Base-by-base conservation (phyloP, 2,113 vertebrate species). In the Hypocryptadius cinnamomeus region DNA sequence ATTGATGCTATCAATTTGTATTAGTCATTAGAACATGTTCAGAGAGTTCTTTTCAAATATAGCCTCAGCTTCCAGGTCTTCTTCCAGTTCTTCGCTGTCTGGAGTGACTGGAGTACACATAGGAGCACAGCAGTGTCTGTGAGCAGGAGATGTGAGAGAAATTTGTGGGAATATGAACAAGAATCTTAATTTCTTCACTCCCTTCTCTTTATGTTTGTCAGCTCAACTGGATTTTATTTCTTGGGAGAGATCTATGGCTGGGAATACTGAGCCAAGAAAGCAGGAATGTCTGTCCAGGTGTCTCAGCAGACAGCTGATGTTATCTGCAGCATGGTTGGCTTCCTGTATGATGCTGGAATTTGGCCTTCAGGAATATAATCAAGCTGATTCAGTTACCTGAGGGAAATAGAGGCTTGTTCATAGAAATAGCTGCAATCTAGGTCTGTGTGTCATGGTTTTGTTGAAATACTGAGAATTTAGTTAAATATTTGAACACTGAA, bases 21-120 rank as follows among this genome's bases (percentile, higher is more conserved):
- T 68, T 44, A 77, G 61, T 76, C 40, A 73, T 76, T 51, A 79
- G 59, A 65, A 56, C 15, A 50, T 28, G 18, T 65, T 87, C 60
- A 63, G 74, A 76, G 25, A 35, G 31, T 73, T 82, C 50, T 63
- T 20, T 73, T 91, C 30, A 72, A 86, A 51, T 85, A 45, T 0
- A 76, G 39, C 39, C 28, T 98, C 97, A 45, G 95, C 95, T 93
- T 98, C 97, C 70, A 98, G 90, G 39, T 98, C 96, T 86, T 98
- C 97, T 76, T 98, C 97, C 61, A 98, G 48, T 83, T 98, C 97
- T 89, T 98, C 97, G 22, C 85, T 97, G 20, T 97, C 27, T 37
- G 48, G 59, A 61, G 54, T 61, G 92, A 85, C 97, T 98, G 92
- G 44, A 57, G 30, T 33, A 68, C 7, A 17, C 31, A 90, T 10